Conservation (phyloP, 2,888 invertebrate genomes). For the Andrena haemorrhoa region DNA sequence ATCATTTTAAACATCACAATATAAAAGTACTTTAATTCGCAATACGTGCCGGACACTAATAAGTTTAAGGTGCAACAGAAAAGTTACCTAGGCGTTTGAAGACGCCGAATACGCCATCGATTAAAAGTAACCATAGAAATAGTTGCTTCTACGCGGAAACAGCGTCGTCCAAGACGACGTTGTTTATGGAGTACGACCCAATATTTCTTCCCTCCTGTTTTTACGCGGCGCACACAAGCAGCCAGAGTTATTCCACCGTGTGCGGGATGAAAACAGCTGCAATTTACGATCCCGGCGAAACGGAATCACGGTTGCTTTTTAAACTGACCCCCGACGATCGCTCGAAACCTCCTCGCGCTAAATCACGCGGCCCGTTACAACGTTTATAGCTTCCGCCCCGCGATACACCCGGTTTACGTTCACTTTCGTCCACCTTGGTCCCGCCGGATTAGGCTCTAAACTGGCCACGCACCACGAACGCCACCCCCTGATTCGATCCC, state of each 20-base stretch:
- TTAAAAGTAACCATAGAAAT: background rate
- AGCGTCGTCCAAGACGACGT: background rate
- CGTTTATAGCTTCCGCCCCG: conserved; percentile 53
- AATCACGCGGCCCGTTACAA: conserved; percentile 40
- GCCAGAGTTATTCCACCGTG: background rate
- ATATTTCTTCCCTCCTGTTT: conserved; percentile 7
- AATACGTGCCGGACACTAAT: too few species aligned
- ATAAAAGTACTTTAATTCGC: too few species aligned
- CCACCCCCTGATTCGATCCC: conserved; percentile 16
- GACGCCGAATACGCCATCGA: too few species aligned
- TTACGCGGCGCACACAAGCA: background rate
- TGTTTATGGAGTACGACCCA: background rate
- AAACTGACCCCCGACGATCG: conserved; percentile 11
- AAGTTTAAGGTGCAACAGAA: too few species aligned
- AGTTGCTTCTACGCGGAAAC: background rate
- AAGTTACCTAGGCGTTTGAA: too few species aligned
- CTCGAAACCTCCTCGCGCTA: conserved; percentile 20
- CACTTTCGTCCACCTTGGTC: conserved; percentile 35
- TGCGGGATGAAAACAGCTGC: background rate
- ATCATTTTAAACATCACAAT: too few species aligned
- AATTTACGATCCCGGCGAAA: conserved; percentile 17
- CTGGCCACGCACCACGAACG: background rate
- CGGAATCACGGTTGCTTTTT: conserved; percentile 43
- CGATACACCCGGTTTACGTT: conserved; percentile 34
- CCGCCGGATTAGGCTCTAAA: conserved; percentile 9